phyloP scores from a whole-genome alignment of 2,797 vertebrate genomes.

The Loris lydekkerianus region DNA sequence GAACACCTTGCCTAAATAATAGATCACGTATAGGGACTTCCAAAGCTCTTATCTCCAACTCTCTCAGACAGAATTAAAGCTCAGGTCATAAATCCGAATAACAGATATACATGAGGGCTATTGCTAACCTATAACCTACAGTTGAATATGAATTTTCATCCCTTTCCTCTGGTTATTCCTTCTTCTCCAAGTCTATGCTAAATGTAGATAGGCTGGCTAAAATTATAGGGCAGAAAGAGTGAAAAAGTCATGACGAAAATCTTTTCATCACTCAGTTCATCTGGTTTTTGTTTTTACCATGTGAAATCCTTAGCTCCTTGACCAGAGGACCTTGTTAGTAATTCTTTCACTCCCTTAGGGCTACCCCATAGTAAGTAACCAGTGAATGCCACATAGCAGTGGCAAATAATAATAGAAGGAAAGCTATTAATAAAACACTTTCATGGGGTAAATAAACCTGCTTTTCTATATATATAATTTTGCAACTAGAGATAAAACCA shows the following conservation, averaged over 20 bases:
- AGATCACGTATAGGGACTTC: background rate
- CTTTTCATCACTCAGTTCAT: background rate
- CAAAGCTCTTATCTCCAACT: slow-evolving; percentile 1
- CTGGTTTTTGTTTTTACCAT: slow-evolving; percentile 19
- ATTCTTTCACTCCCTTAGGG: background rate
- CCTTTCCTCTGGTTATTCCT: background rate
- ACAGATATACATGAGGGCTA: background rate
- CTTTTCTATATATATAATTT: background rate
- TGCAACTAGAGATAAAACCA: background rate
- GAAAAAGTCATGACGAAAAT: background rate
- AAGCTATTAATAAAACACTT: slow-evolving; percentile 9
- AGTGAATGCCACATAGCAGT: background rate
- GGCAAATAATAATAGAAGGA: slow-evolving; percentile 27
- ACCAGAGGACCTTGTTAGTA: background rate
- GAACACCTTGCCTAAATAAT: background rate
- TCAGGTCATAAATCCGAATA: background rate
- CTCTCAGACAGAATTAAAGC: slow-evolving; percentile 19
- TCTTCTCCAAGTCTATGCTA: background rate
- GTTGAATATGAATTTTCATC: slow-evolving; percentile 17
- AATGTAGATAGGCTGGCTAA: background rate
- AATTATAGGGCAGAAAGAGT: background rate
- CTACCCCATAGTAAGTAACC: background rate
- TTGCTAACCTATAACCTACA: background rate
- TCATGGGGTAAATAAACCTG: background rate
- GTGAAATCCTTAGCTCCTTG: background rate